Base-by-base conservation (phyloP, 1,140 invertebrate genomes). In the Conus betulinus region DNA sequence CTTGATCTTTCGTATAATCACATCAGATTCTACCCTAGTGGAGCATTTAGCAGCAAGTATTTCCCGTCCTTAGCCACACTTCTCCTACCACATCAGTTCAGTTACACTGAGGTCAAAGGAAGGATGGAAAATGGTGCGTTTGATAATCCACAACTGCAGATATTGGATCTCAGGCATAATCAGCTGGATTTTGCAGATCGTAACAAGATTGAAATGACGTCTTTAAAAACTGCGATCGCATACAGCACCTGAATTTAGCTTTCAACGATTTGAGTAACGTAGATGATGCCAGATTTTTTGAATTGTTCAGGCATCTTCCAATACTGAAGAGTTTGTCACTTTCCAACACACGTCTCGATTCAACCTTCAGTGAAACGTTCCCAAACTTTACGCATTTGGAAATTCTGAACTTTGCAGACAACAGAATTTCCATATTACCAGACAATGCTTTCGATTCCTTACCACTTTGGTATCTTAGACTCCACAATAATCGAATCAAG, bases 401-500 rank as follows among this genome's bases (percentile, higher is more conserved):
- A 11, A 8, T 17, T 5, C 17, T 83, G 0, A 23, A n/a, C 52
- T 10, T 83, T 0, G 6, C 0, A 5, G n/a, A 53, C 55, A 83
- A 83, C 52, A 83, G 10, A 13, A n/a, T 83, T 55, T 20, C 39
- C 10, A 55, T 5, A 51, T 5, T 83, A 10, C 53, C 81, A 4
- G 53, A 83, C n/a, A 52, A 52, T 5, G 81, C 55, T 8, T 83
- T 83, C 81, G 52, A 81, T 85, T 81, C 84, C 55, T 63, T 84
- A 51, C 79, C 52, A 7, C 55, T 53, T 5, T 11, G 0, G 8
- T 6, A 83, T 7, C 39, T 52, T 53, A 6, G 39, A 15, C 51
- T 83, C 52, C 23, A n/a, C 17, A 55, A 55, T 11, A 83, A 83
- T 23, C 8, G 55, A 23, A 52, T 83, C 51, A 8, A 25, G 8